A percentile compares a stretch with the other conserved stretches of the same genome.
phyloP scores from a whole-genome alignment of 2,113 vertebrate species.

The Phodopus roborovskii region DNA sequence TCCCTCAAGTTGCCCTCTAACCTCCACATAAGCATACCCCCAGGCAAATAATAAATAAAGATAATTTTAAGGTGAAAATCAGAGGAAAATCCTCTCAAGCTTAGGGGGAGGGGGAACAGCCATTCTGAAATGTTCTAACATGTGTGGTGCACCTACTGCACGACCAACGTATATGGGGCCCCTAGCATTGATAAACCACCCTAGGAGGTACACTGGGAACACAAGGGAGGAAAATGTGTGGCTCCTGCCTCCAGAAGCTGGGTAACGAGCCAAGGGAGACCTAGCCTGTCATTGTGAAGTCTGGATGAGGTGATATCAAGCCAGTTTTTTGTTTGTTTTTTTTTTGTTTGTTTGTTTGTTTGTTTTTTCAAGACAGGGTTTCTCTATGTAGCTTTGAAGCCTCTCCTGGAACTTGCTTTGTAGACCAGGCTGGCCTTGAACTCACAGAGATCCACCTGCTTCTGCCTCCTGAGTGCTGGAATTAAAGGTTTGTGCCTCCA shows the following conservation, averaged over 20 bases:
- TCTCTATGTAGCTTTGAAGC: too few relatives aligned
- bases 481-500: too few relatives aligned
- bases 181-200: neutral
- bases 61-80: neutral
- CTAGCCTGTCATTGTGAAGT: neutral
- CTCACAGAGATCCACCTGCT: too few relatives aligned
- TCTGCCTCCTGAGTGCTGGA: too few relatives aligned
- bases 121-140: neutral
- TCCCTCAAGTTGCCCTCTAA: neutral
- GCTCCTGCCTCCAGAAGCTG: neutral
- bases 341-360: too few relatives aligned
- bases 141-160: neutral
- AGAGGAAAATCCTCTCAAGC: neutral
- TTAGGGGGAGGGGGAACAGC: too few relatives aligned
- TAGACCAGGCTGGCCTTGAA: too few relatives aligned
- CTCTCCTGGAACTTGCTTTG: too few relatives aligned
- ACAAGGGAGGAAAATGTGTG: rapidly evolving
- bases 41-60: neutral
- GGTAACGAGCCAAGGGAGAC: neutral
- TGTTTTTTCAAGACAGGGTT: too few relatives aligned
- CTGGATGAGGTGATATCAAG: neutral
- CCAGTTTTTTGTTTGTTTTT: neutral
- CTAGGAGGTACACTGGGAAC: rapidly evolving
- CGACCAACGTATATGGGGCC: rapidly evolving
- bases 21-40: neutral